Evolutionary conservation across 2,888 invertebrate species (phyloP), one percentile per base, ranked within the genome.

Genomic region (Laspeyria flexula): DNA sequence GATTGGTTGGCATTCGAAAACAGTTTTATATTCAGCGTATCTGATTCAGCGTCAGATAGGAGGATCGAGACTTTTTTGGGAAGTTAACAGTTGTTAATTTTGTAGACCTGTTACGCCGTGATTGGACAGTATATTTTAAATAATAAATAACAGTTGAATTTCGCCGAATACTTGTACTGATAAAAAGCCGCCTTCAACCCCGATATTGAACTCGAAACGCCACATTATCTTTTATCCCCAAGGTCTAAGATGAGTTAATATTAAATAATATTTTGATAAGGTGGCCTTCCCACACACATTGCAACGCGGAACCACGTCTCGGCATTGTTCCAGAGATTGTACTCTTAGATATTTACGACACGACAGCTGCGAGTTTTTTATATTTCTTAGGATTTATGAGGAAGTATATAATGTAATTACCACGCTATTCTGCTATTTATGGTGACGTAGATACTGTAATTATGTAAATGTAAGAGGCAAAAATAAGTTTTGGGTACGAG

Each of bases 251-350:
- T 2, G 5, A 21, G 21, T 5, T 21, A 21, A 7, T 51, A 55
- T 43, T 16, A 49, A 49, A 47, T 49, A 53, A 51, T 54, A 43
- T 58, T 56, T 60, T 58, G 51, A 72, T 69, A 60, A 68, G 29
- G 5, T 41, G 48, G 25, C 64, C 70, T 72, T 53, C 60, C 43
- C 37, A 60, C 56, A 34, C 55, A 52, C 48, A 39, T 53, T 60
- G 43, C 51, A 55, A 67, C 56, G 50, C 66, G 73, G 73, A 71
- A 71, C 53, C 33, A 9, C 9, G 37, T 58, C 73, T 78, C 75
- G 76, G 75, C 79, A 78, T 77, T 73, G 75, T 79, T 79, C 80
- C 81, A 81, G 73, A 58, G 46, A 54, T 50, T 55, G 53, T 55
- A 27, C n/a, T 41, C 30, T 33, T 51, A 41, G 49, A 61, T 58